phyloP scores from a whole-genome alignment of 2,113 vertebrate genomes.

The Acinonyx jubatus region DNA sequence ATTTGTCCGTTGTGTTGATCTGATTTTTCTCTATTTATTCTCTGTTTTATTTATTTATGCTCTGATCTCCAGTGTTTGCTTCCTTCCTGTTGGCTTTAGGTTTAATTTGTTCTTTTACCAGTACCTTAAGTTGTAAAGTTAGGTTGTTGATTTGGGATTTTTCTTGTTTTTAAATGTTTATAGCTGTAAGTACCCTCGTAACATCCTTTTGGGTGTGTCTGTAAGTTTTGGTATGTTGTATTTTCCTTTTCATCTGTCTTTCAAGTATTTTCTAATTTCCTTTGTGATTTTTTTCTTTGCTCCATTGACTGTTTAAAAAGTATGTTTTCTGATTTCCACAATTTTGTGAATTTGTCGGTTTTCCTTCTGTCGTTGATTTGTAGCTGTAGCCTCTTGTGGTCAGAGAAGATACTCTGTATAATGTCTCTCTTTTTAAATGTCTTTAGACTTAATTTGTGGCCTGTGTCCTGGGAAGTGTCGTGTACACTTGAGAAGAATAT shows the following conservation, averaged over 20 bases:
- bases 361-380: neutral
- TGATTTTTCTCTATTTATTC: neutral
- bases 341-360: neutral
- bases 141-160: neutral
- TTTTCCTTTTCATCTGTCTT: neutral
- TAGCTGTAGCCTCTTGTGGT: neutral
- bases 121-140: neutral
- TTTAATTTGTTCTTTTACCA: neutral
- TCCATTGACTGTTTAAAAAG: neutral
- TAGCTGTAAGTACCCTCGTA: neutral
- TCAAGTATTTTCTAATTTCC: neutral
- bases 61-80: neutral
- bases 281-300: neutral
- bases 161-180: neutral
- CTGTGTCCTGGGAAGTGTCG: neutral
- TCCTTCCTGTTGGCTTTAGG: neutral
- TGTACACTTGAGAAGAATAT: neutral
- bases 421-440: neutral
- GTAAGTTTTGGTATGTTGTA: neutral
- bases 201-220: neutral
- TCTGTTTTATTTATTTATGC: neutral
- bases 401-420: neutral
- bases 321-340: neutral
- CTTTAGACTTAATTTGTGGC: neutral
- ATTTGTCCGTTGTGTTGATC: neutral